Percentiles rank a stretch among this genome's conserved stretches.
phyloP scores from a whole-genome alignment of 1,140 invertebrate species.

The Drosophila dunni region DNA sequence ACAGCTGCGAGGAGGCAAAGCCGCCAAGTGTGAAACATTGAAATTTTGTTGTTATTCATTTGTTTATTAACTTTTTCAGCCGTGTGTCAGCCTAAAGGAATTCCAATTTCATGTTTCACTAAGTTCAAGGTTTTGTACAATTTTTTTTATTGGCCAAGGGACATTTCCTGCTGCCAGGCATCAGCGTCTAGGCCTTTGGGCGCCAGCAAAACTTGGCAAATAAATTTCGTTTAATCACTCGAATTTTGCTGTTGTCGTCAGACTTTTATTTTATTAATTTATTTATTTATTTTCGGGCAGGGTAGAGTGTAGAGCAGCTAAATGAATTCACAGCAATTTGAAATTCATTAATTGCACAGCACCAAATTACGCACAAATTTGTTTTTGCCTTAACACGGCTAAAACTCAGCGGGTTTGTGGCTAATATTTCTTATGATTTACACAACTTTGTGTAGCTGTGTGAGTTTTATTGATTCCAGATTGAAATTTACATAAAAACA shows the following conservation, averaged over 20 bases:
- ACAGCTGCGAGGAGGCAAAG: conserved; percentile 24
- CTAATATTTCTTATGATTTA: conserved; percentile 1
- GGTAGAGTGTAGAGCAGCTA: conserved; percentile 4
- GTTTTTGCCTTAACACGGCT: conserved; percentile 30
- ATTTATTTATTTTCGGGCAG: conserved; percentile 21
- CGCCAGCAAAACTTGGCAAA: conserved; percentile 43
- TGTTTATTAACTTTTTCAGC: conserved; percentile 20
- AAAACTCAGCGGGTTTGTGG: conserved; percentile 15
- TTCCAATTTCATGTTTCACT: conserved; percentile 36
- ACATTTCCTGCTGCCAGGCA: conserved; percentile 2
- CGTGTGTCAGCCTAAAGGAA: conserved; percentile 59
- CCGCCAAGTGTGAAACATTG: conserved; percentile 51
- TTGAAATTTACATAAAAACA: conserved; percentile 37
- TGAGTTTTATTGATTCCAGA: conserved; percentile 14
- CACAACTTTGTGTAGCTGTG: not conserved
- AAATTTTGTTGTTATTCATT: conserved; percentile 28
- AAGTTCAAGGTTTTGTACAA: conserved; percentile 36
- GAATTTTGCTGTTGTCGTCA: conserved; percentile 7
- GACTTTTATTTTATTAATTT: conserved; percentile 4
- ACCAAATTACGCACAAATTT: conserved; percentile 76
- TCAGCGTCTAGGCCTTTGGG: conserved; percentile 29
- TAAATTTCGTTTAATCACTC: conserved; percentile 6
- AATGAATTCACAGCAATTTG: conserved; percentile 32
- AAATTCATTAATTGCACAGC: conserved; percentile 77
- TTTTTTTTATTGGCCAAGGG: conserved; percentile 10